These are phyloP conservation scores for Odocoileus virginianus DNA, from an alignment of 2,113 vertebrate species.

Conservation along the genomic window DNA sequence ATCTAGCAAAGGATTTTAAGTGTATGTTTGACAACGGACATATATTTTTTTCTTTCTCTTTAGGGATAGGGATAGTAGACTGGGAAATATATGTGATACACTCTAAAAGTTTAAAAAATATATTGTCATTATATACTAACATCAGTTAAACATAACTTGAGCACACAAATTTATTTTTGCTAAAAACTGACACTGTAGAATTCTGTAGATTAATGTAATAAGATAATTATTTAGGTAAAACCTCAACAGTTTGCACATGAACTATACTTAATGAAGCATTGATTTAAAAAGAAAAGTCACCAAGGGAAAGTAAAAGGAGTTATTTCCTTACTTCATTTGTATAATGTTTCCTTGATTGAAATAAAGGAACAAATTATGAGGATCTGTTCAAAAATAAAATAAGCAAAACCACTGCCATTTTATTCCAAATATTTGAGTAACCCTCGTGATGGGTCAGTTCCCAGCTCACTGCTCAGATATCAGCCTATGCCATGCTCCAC, in stretches of 20 bases:
- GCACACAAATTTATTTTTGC: not conserved
- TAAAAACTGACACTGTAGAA: not conserved
- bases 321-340: conserved; percentile 46
- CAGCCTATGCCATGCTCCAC: conserved; percentile 59
- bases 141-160: not conserved
- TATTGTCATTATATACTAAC: not conserved
- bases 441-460: conserved; percentile 72
- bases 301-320: not conserved
- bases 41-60: conserved; percentile 24
- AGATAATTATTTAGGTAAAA: conserved; percentile 36
- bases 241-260: conserved; percentile 43
- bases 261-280: conserved; percentile 58
- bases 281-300: not conserved
- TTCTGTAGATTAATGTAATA: not conserved
- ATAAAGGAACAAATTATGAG: conserved; percentile 47
- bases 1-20: not conserved
- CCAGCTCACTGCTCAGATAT: conserved; percentile 56
- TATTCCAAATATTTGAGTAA: conserved; percentile 80
- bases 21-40: not conserved
- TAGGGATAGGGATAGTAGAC: not conserved
- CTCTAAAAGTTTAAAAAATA: not conserved
- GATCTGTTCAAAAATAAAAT: conserved; percentile 57
- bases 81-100: not conserved
- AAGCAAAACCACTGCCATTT: conserved; percentile 67
- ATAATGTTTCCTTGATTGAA: conserved; percentile 56